Evolutionary conservation across 2,888 invertebrate species (phyloP).

Genomic region (Baronia brevicornis): DNA sequence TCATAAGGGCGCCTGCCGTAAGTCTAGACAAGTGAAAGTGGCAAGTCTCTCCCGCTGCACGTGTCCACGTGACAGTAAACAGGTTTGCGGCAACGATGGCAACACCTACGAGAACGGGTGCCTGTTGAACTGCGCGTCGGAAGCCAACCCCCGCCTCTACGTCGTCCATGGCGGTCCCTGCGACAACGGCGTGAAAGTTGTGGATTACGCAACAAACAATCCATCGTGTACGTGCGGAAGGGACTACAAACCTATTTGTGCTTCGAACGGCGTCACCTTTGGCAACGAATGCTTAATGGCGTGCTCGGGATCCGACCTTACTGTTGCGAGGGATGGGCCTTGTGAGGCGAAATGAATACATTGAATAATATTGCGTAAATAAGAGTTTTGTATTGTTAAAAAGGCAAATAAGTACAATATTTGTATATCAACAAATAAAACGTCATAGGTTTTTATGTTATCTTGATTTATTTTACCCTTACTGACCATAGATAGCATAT

Average conservation of each 20-base stretch:
- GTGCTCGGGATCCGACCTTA: constrained; percentile 47
- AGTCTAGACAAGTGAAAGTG: constrained; percentile 9
- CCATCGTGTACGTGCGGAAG: constrained; percentile 13
- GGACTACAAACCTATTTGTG: constrained; percentile 64
- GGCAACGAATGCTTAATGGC: constrained; percentile 79
- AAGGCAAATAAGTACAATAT: too few species aligned
- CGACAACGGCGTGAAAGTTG: constrained; percentile 9
- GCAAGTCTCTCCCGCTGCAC: constrained; percentile 6
- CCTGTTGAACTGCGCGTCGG: constrained; percentile 27
- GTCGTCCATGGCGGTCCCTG: constrained; percentile 20
- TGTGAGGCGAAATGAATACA: constrained; percentile 17
- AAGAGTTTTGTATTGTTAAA: constrained; percentile 1
- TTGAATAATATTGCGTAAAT: constrained; percentile 1
- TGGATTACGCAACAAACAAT: constrained; percentile 7
- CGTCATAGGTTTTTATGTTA: too few species aligned
- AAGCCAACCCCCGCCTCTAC: constrained; percentile 18
- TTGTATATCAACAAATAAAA: too few species aligned
- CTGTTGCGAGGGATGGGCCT: constrained; percentile 19
- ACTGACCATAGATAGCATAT: too few species aligned
- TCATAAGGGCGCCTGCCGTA: constrained; percentile 17
- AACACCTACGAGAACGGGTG: constrained; percentile 33
- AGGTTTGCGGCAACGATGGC: constrained; percentile 33
- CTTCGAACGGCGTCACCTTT: constrained; percentile 80
- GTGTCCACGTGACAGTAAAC: constrained; percentile 24
- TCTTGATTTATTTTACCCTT: too few species aligned